Percentiles rank a stretch among this genome's conserved stretches.
These are phyloP conservation scores for Globodera rostochiensis DNA, from an alignment of 1,140 invertebrate species.

Conservation along the genomic window DNA sequence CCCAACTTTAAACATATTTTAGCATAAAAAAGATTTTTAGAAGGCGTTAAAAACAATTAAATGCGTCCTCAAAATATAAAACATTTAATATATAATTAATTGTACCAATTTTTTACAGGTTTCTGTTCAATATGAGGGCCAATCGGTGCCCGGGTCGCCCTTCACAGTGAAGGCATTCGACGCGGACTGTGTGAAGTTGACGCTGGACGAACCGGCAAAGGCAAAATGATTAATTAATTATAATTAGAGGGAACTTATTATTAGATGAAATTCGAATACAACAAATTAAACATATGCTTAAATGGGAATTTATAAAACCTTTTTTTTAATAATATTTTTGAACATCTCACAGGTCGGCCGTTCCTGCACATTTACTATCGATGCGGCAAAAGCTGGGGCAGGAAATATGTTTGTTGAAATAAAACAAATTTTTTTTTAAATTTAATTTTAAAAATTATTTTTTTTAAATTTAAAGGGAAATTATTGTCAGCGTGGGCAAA, in stretches of 20 bases:
- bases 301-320: no score
- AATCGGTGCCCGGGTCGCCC: conserved; percentile 87
- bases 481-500: conserved; percentile 94
- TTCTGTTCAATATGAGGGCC: conserved; percentile 79
- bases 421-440: not conserved
- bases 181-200: conserved; percentile 83
- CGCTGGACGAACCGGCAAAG: conserved; percentile 76
- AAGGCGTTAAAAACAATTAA: no score
- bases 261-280: not conserved
- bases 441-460: not conserved
- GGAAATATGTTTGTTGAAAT: conserved; percentile 45
- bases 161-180: conserved; percentile 94
- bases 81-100: not conserved
- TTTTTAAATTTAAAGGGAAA: conserved; percentile 71
- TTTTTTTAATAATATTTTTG: no score
- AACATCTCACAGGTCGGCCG: conserved; percentile 72
- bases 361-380: conserved; percentile 65
- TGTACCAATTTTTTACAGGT: conserved; percentile 79
- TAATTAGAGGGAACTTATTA: not conserved
- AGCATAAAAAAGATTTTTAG: no score
- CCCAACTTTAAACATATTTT: no score
- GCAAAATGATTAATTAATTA: not conserved
- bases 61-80: not conserved
- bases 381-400: conserved; percentile 68
- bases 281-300: no score